These are phyloP conservation scores for Coendou prehensilis DNA, from an alignment of 2,797 vertebrate genomes.

Conservation along the genomic window DNA sequence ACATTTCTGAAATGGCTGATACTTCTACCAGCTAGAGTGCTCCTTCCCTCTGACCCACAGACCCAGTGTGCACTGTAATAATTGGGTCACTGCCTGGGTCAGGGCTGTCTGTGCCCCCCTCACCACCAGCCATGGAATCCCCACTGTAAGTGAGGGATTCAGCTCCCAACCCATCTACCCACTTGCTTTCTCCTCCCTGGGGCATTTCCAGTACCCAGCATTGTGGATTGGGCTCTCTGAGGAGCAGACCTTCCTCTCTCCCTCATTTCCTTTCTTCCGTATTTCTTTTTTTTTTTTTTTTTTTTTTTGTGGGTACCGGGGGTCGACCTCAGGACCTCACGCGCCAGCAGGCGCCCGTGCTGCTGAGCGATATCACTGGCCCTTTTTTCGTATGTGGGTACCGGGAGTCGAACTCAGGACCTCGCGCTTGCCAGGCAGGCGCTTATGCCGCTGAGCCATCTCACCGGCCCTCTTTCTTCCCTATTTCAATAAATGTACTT, in stretches of 20 bases:
- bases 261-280: background rate
- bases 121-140: background rate
- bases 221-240: background rate
- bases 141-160: background rate
- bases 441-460: no score
- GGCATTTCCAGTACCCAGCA: background rate
- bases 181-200: background rate
- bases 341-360: no score
- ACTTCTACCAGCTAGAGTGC: background rate
- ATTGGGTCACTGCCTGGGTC: background rate
- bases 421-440: no score
- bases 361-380: no score
- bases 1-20: background rate
- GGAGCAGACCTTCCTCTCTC: background rate
- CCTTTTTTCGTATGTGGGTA: no score
- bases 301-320: no score
- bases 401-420: no score
- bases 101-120: background rate
- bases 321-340: no score
- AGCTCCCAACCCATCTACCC: background rate
- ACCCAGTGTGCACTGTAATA: no score
- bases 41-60: background rate
- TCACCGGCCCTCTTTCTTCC: no score
- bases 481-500: background rate
- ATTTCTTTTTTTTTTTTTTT: no score